Percentiles rank a stretch among this genome's conserved stretches.
phyloP scores from a whole-genome alignment of 2,113 vertebrate species.

The Lipotes vexillifer region DNA sequence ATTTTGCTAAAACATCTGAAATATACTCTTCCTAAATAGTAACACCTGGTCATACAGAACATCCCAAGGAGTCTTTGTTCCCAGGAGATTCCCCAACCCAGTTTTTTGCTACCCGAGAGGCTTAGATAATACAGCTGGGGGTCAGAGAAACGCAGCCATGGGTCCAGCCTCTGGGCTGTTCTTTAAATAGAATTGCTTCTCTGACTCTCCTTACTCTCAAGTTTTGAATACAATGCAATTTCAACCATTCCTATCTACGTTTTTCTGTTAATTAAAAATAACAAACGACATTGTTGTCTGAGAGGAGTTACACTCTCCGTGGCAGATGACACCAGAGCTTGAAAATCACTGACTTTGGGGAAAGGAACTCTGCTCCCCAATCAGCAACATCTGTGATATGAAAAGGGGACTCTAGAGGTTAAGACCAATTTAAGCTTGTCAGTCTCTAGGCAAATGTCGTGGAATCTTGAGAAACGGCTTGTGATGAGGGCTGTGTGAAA shows the following conservation, averaged over 20 bases:
- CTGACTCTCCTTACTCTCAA: conserved; percentile 37
- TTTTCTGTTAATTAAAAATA: conserved; percentile 65
- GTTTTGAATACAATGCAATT: conserved; percentile 5
- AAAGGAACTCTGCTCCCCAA: conserved; percentile 17
- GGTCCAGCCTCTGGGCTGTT: conserved; percentile 54
- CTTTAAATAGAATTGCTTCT: conserved; percentile 55
- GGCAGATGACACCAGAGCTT: conserved; percentile 55
- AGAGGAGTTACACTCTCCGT: conserved; percentile 48
- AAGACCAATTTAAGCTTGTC: conserved; percentile 66
- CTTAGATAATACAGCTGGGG: conserved; percentile 42
- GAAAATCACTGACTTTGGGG: conserved; percentile 62
- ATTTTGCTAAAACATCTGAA: conserved; percentile 51
- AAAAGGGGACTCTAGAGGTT: conserved; percentile 64
- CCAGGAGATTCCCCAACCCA: conserved; percentile 62
- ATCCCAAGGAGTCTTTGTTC: conserved; percentile 67
- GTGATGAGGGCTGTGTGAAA: conserved; percentile 37
- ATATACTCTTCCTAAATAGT: conserved; percentile 38
- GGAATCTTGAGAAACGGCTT: conserved; percentile 57
- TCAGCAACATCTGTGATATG: conserved; percentile 59
- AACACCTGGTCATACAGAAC: conserved; percentile 42
- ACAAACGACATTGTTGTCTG: conserved; percentile 56
- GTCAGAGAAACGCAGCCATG: background rate
- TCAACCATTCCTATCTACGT: conserved; percentile 3
- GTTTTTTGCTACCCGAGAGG: conserved; percentile 47
- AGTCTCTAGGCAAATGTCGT: conserved; percentile 62